Conservation (phyloP, 2,113 vertebrate genomes). For the Leptobrachium ailaonicum region DNA sequence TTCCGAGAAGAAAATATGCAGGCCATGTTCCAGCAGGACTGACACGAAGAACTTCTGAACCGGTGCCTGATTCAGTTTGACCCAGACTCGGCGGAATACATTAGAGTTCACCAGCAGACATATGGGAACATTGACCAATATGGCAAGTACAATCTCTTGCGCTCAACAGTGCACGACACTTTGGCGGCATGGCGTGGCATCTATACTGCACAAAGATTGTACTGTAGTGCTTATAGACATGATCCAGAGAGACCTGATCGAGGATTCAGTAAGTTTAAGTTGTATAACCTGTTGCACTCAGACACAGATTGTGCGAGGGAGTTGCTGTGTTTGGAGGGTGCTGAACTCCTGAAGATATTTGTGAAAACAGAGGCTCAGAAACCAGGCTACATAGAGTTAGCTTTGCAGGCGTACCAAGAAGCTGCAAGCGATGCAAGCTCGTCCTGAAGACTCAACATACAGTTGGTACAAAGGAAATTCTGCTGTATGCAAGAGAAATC, state of each 20-base stretch:
- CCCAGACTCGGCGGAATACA: slow-evolving; percentile 89
- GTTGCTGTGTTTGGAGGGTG: slow-evolving; percentile 72
- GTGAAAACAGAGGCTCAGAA: slow-evolving; percentile 82
- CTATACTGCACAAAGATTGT: slow-evolving; percentile 78
- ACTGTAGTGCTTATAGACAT: slow-evolving; percentile 87
- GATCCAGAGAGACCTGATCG: slow-evolving; percentile 82
- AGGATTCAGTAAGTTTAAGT: slow-evolving; percentile 77
- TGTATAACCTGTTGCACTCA: slow-evolving; percentile 87
- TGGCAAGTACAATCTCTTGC: slow-evolving; percentile 82
- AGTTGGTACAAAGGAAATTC: too few relatives aligned
- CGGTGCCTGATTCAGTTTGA: slow-evolving; percentile 90
- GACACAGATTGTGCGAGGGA: slow-evolving; percentile 81
- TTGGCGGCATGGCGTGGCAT: slow-evolving; percentile 83
- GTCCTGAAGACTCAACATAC: slow-evolving; percentile 55
- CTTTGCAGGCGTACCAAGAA: slow-evolving; percentile 81
- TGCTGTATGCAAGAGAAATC: too few relatives aligned
- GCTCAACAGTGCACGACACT: slow-evolving; percentile 90
- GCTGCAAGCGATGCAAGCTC: slow-evolving; percentile 58
- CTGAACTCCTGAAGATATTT: slow-evolving; percentile 73
- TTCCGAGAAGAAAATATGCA: slow-evolving; percentile 85
- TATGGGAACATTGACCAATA: slow-evolving; percentile 86
- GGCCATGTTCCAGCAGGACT: slow-evolving; percentile 78
- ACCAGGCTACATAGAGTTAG: slow-evolving; percentile 84
- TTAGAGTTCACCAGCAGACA: slow-evolving; percentile 63
- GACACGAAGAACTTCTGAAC: slow-evolving; percentile 82